Evolutionary conservation across 2,797 vertebrate species (phyloP).

Genomic region (Darevskia mixta): DNA sequence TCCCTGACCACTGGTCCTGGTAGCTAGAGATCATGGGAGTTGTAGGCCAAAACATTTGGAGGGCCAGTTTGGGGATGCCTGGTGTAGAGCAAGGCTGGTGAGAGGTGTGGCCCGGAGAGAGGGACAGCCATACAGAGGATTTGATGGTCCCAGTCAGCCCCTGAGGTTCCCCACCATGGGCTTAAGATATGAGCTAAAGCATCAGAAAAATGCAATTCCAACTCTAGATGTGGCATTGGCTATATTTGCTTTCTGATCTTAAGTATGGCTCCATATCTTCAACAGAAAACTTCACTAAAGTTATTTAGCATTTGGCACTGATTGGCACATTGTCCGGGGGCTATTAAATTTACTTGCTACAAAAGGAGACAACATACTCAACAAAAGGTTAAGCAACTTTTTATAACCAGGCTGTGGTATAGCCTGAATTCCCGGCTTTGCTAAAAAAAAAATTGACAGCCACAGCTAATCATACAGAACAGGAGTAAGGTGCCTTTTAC

Average conservation of each 20-base stretch:
- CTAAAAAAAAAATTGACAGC: constrained; percentile 12
- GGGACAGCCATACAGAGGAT: no score
- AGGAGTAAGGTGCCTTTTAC: constrained; percentile 16
- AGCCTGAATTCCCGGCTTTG: constrained; percentile 6
- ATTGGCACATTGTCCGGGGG: neutral
- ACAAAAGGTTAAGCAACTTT: constrained; percentile 36
- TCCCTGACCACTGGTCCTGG: no score
- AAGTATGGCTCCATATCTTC: neutral
- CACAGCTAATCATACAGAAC: constrained; percentile 31
- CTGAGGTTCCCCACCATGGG: no score
- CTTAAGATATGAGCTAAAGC: no score
- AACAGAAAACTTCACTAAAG: neutral
- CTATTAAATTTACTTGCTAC: neutral
- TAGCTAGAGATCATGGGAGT: no score
- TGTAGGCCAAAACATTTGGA: no score
- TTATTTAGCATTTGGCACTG: neutral
- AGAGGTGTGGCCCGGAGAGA: no score
- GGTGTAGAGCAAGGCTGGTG: no score
- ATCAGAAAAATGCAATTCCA: neutral
- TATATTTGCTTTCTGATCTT: neutral
- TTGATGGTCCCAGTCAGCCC: no score
- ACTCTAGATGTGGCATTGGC: neutral
- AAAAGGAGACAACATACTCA: neutral
- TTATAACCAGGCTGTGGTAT: constrained; percentile 9
- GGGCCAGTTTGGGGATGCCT: no score